Percentiles rank a stretch among this genome's conserved stretches.
Evolutionary conservation across 2,797 vertebrate species (phyloP).

Genomic region (Serranus cabrilla): DNA sequence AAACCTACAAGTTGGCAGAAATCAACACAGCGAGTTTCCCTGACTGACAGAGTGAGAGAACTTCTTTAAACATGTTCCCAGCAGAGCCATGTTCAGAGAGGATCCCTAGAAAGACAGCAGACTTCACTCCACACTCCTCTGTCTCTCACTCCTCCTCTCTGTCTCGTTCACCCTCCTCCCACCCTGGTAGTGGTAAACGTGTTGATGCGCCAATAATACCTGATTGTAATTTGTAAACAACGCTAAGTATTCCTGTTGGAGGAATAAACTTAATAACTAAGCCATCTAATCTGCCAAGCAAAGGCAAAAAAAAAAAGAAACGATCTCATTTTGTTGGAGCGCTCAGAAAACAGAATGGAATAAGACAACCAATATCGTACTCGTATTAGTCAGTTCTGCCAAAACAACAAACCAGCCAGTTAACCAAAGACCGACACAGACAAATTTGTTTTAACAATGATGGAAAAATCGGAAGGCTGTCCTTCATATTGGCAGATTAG

Average conservation of each 20-base stretch:
- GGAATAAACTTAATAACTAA: constrained; percentile 6
- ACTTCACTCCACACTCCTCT: constrained; percentile 5
- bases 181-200: not conserved
- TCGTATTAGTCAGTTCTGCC: not conserved
- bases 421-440: too few relatives aligned
- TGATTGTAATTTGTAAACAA: constrained; percentile 57
- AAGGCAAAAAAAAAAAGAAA: not conserved
- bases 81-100: constrained; percentile 36
- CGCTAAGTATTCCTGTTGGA: constrained; percentile 32
- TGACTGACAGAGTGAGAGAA: constrained; percentile 41
- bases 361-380: not conserved
- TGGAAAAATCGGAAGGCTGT: too few relatives aligned
- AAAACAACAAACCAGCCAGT: too few relatives aligned
- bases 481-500: too few relatives aligned
- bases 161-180: not conserved
- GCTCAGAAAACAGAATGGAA: not conserved
- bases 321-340: not conserved
- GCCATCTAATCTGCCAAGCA: constrained; percentile 16
- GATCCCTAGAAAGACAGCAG: constrained; percentile 44
- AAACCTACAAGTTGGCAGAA: constrained; percentile 50
- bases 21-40: constrained; percentile 44
- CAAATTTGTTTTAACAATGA: too few relatives aligned
- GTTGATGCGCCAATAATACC: constrained; percentile 32
- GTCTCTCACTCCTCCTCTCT: constrained; percentile 14
- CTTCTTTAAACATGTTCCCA: constrained; percentile 48